These are phyloP conservation scores for Rutilus rutilus DNA, from an alignment of 2,113 vertebrate species.

Conservation along the genomic window DNA sequence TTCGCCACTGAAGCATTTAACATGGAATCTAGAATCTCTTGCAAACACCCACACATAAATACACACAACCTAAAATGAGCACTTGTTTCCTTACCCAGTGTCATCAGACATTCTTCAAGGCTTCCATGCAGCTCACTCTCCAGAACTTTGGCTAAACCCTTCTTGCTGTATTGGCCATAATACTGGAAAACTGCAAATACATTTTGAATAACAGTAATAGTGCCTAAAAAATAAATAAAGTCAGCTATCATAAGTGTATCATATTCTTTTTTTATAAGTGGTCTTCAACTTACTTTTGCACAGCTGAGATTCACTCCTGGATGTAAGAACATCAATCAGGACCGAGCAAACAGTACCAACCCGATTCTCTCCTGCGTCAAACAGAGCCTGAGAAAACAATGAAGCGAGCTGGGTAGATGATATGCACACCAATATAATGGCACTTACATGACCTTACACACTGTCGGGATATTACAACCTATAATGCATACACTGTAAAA, in stretches of 20 bases:
- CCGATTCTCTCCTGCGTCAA: conserved; percentile 82
- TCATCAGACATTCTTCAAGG: conserved; percentile 86
- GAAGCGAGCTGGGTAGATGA: neutral
- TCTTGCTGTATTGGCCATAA: conserved; percentile 79
- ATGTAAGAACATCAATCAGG: conserved; percentile 81
- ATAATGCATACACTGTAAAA: neutral
- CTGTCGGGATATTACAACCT: neutral
- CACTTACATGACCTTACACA: neutral
- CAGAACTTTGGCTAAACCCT: conserved; percentile 83
- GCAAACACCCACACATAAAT: conserved; percentile 14
- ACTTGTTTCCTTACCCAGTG: conserved; percentile 78
- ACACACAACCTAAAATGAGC: neutral
- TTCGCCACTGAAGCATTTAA: neutral
- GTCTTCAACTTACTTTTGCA: conserved; percentile 75
- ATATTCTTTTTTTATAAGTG: neutral
- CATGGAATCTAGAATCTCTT: neutral
- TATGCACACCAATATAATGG: neutral
- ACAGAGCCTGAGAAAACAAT: conserved; percentile 75
- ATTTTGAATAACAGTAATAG: neutral
- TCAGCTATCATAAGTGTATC: neutral
- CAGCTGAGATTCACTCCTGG: conserved; percentile 80
- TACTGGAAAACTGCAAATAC: conserved; percentile 78
- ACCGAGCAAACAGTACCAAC: conserved; percentile 75
- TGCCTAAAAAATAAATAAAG: neutral
- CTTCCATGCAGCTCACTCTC: conserved; percentile 85